Base-by-base conservation (phyloP, 1,140 invertebrate species). In the Apis florea region DNA sequence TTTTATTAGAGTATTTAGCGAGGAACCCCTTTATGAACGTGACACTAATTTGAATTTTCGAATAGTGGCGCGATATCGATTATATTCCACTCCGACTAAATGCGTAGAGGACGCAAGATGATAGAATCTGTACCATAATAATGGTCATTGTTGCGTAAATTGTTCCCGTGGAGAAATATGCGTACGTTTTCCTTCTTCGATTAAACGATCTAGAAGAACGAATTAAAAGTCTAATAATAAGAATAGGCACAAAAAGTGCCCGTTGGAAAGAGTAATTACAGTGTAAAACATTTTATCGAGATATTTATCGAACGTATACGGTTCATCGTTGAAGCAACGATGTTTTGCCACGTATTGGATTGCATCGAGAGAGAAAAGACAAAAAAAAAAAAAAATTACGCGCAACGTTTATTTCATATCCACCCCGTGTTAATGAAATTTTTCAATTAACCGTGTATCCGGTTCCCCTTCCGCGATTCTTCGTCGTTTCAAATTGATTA, bases 391-490 rank as follows among this genome's bases (percentile, higher is more conserved):
- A 11, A 12, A 21, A 53, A 54, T 54, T 19, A 53, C 9, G 47
- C 13, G 49, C 11, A 76, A 54, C 59, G 17, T 47, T 66, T 24
- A 58, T 72, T 58, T n/a, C 24, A 24, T 17, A 40, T 66, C 19
- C 19, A n/a, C 0, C n/a, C 1, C n/a, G 40, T 72, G 68, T 63
- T 61, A 63, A 63, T n/a, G n/a, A 74, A 74, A 63, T 58, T 31
- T 70, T 9, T 56, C 69, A 56, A 56, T 58, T 58, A 58, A 3
- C 53, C 6, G 31, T 61, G 19, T 51, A 51, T 17, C 47, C n/a
- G 10, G 24, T 56, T 56, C 21, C 11, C 19, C 10, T 8, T 5
- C 3, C 15, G 13, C 15, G 40, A 56, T 56, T 58, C 13, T 17
- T 40, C 12, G 13, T 15, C 10, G 47, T 40, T 24, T 5, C 3